Conservation (phyloP, 2,888 invertebrate species). For the Keiferia lycopersicella region DNA sequence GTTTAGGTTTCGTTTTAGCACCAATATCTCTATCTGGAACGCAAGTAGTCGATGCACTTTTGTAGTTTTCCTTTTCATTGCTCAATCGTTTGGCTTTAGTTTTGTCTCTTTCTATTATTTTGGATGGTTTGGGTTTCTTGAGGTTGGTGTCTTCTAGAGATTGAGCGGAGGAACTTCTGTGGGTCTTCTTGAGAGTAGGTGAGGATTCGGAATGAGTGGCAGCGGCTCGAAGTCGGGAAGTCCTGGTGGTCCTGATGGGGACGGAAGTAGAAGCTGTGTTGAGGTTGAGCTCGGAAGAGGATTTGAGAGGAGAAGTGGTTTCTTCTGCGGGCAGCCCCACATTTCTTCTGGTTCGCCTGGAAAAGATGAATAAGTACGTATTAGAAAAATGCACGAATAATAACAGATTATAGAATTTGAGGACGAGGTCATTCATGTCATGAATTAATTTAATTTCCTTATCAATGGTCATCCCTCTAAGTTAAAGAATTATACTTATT, state of each 20-base stretch:
- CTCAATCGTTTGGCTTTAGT: conserved; percentile 52
- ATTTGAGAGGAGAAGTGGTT: conserved; percentile 62
- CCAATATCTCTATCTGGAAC: conserved; percentile 68
- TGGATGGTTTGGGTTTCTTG: conserved; percentile 60
- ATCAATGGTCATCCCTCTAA: too few species aligned
- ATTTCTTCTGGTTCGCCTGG: conserved; percentile 43
- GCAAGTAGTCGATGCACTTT: conserved; percentile 52
- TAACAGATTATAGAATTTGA: not conserved
- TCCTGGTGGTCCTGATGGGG: conserved; percentile 86
- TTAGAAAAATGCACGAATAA: not conserved
- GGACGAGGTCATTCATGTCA: too few species aligned
- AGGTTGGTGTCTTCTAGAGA: conserved; percentile 67
- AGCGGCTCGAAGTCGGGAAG: conserved; percentile 86
- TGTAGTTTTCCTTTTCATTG: conserved; percentile 68
- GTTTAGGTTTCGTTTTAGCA: conserved; percentile 78
- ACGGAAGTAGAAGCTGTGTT: conserved; percentile 70
- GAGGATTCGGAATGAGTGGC: conserved; percentile 61
- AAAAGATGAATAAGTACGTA: not conserved
- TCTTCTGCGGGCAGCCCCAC: conserved; percentile 52
- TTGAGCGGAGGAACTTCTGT: conserved; percentile 71
- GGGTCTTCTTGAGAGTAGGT: conserved; percentile 58
- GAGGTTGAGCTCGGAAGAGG: conserved; percentile 73
- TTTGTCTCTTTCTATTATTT: conserved; percentile 74
- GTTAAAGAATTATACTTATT: too few species aligned
- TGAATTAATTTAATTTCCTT: too few species aligned